Evolutionary conservation across 2,888 invertebrate species (phyloP), one percentile per base, ranked within the genome.

Genomic region (Abrostola triplasia): DNA sequence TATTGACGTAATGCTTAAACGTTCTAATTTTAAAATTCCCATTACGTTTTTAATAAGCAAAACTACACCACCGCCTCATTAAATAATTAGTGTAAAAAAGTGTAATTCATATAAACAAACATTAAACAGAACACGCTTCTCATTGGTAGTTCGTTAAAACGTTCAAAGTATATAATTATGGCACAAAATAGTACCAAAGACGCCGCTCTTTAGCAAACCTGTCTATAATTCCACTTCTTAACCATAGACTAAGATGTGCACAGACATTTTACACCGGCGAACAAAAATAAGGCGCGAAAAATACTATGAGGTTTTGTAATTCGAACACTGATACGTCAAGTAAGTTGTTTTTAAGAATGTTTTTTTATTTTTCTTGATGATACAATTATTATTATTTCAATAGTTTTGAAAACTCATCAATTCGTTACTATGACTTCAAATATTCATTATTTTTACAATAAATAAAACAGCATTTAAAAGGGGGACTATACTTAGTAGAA

Each of bases 111-210:
- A 57, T 75, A 75, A 78, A 75, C 67, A 71, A 70, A 64, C 53
- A 66, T 77, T 74, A 60, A 59, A 62, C 57, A 71, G 70, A 64
- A 64, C 77, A 64, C 58, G 59, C 48, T 24, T 47, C 13, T 65
- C 69, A 65, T 76, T 62, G 64, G 77, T 66, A 67, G 73, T 72
- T 76, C 70, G 71, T 79, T 79, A 83, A 81, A 73, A 67, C 70
- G 59, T 59, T 79, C 66, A 73, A 81, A 80, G 76, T 76, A 70
- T 73, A 77, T 84, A 81, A 82, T 82, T 80, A 82, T 77, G 74
- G 70, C 69, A 83, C 79, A 77, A 82, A 84, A 83, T 81, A 81
- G 79, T 64, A 78, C 71, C 80, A 85, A 86, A 85, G 85, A 80
- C 57, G 79, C 85, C 84, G 86, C 82, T 75, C 75, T 70, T 75